phyloP scores from a whole-genome alignment of 2,888 invertebrate genomes.

The Cerceris ruficornis region DNA sequence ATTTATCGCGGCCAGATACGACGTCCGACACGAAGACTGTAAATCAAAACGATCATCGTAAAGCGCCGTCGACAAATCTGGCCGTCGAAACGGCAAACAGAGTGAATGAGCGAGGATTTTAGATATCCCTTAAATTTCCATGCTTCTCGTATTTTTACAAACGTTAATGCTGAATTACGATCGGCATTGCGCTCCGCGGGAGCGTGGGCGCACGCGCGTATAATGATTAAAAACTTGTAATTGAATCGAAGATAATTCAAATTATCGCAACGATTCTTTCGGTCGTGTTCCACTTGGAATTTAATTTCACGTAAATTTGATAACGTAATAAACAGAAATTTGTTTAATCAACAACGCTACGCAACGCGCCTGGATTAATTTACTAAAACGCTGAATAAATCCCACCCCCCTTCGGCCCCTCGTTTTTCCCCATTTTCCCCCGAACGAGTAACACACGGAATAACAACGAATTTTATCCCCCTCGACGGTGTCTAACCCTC shows the following conservation, averaged over 20 bases:
- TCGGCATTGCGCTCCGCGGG: slow-evolving; percentile 6
- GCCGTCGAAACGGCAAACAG: slow-evolving; percentile 23
- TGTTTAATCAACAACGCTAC: slow-evolving; percentile 21
- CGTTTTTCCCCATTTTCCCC: background rate
- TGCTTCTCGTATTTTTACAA: slow-evolving; percentile 10
- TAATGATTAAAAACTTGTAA: slow-evolving; percentile 34
- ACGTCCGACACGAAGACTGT: slow-evolving; percentile 20
- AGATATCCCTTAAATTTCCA: slow-evolving; percentile 26
- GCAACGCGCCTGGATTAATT: slow-evolving; percentile 9
- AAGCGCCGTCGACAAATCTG: slow-evolving; percentile 33
- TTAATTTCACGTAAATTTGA: slow-evolving; percentile 24
- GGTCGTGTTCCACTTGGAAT: slow-evolving; percentile 11
- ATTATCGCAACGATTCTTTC: slow-evolving; percentile 12
- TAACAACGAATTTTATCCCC: background rate
- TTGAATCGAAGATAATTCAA: slow-evolving; percentile 31
- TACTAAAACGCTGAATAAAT: slow-evolving; percentile 13
- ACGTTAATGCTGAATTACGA: slow-evolving; percentile 23
- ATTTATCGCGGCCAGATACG: slow-evolving; percentile 26
- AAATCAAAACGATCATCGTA: slow-evolving; percentile 36
- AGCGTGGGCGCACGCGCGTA: background rate
- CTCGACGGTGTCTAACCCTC: background rate
- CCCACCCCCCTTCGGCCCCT: background rate
- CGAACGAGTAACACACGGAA: background rate
- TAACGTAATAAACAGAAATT: slow-evolving; percentile 25
- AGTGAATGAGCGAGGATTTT: slow-evolving; percentile 25